A percentile compares a stretch with the other conserved stretches of the same genome.
These are phyloP conservation scores for Leptinotarsa juncta DNA, from an alignment of 2,888 invertebrate species.

Conservation along the genomic window DNA sequence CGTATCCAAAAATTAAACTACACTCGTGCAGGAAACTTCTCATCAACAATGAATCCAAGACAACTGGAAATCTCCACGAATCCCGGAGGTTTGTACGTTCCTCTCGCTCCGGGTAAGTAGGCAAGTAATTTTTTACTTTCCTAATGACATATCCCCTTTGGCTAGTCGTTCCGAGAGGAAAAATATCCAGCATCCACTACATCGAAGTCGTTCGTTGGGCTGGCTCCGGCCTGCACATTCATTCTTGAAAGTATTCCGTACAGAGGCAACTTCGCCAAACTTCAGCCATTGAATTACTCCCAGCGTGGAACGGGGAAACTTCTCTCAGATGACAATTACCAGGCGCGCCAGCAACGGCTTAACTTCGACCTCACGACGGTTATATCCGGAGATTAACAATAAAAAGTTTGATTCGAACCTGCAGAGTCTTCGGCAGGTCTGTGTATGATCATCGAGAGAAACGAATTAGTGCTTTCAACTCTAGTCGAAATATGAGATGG, in stretches of 20 bases:
- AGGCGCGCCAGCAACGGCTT: conserved; percentile 40
- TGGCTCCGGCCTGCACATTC: conserved; percentile 43
- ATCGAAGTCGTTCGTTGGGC: background rate
- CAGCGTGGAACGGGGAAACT: conserved; percentile 50
- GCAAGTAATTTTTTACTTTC: conserved; percentile 4
- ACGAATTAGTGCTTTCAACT: background rate
- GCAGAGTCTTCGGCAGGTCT: background rate
- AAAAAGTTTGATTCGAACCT: conserved; percentile 36
- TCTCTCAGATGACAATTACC: conserved; percentile 52
- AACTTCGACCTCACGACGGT: conserved; percentile 35
- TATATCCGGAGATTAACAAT: conserved; percentile 42
- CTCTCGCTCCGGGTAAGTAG: background rate
- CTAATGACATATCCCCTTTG: conserved; percentile 13
- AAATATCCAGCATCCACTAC: conserved; percentile 1
- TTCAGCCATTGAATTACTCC: conserved; percentile 56
- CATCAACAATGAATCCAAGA: background rate
- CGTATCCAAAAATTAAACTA: background rate
- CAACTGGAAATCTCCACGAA: background rate
- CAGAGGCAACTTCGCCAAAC: conserved; percentile 51
- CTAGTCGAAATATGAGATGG: too few species aligned
- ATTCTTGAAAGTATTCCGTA: conserved; percentile 47
- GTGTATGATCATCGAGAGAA: background rate
- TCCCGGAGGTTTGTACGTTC: background rate
- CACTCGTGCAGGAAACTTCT: background rate
- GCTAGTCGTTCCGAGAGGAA: conserved; percentile 1